Evolutionary conservation across 2,888 invertebrate species (phyloP).

Genomic region (Gastrophysa polygoni): DNA sequence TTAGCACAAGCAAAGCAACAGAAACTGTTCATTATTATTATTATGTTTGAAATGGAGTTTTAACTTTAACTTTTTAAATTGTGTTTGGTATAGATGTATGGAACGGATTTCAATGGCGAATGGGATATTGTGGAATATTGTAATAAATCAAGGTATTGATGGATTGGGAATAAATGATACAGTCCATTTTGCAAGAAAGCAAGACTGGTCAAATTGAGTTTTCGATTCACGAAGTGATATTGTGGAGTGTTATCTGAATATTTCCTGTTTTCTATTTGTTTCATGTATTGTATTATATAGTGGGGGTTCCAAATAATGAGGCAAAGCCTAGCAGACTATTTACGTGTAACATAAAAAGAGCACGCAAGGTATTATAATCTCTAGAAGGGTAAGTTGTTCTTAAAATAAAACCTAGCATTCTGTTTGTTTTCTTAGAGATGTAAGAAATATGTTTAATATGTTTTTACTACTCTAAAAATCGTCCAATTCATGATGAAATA

Average conservation of each 20-base stretch:
- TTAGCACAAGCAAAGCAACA: too few relatives aligned
- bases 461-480: too few relatives aligned
- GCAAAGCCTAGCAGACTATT: too few relatives aligned
- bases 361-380: too few relatives aligned
- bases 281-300: constrained; percentile 1
- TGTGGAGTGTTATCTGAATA: not conserved
- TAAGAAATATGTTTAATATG: not conserved
- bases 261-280: constrained; percentile 1
- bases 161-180: not conserved
- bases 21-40: too few relatives aligned
- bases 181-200: not conserved
- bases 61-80: not conserved
- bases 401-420: not conserved
- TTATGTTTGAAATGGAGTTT: too few relatives aligned
- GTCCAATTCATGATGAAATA: too few relatives aligned
- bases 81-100: not conserved
- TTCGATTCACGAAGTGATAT: too few relatives aligned
- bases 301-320: too few relatives aligned
- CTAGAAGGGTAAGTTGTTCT: not conserved
- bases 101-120: not conserved
- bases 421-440: not conserved
- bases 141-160: not conserved
- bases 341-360: too few relatives aligned
- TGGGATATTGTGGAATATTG: not conserved
- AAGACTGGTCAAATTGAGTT: too few relatives aligned